Evolutionary conservation across 1,140 invertebrate species (phyloP).

Genomic region (Trichonephila clavata): DNA sequence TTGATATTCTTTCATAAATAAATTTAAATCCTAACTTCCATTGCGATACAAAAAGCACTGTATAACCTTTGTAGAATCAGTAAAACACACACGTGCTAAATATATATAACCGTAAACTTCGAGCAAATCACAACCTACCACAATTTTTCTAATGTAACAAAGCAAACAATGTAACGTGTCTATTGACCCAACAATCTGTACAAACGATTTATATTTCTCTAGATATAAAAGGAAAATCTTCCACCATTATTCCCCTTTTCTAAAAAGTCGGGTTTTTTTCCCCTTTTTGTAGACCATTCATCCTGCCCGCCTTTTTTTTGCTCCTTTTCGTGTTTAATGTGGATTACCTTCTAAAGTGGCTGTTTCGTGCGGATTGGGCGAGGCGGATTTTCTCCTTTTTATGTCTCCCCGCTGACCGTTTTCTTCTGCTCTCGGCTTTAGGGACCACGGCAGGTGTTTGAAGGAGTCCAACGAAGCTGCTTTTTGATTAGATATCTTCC

Average conservation of each 20-base stretch:
- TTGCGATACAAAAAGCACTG: too few species aligned
- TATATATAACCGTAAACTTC: too few species aligned
- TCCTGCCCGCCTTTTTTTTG: slow-evolving; percentile 46
- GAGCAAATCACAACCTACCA: too few species aligned
- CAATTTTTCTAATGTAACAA: too few species aligned
- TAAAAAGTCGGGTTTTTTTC: slow-evolving; percentile 32
- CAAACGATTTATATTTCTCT: background rate
- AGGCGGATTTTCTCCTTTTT: slow-evolving; percentile 68
- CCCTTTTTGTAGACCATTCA: background rate
- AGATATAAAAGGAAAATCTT: background rate
- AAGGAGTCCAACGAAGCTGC: slow-evolving; percentile 22
- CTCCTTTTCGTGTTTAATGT: slow-evolving; percentile 66
- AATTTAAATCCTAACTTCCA: too few species aligned
- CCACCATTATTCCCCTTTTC: background rate
- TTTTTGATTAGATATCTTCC: background rate
- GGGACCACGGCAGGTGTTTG: slow-evolving; percentile 68
- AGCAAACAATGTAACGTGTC: background rate
- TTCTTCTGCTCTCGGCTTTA: slow-evolving; percentile 37
- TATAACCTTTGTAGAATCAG: too few species aligned
- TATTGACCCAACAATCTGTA: background rate
- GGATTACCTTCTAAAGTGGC: slow-evolving; percentile 70
- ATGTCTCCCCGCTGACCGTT: slow-evolving; percentile 4
- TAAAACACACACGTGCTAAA: too few species aligned
- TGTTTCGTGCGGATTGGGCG: slow-evolving; percentile 72
- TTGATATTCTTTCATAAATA: too few species aligned